Base-by-base conservation (phyloP, 1,140 invertebrate species). In the Micrasema longulum region DNA sequence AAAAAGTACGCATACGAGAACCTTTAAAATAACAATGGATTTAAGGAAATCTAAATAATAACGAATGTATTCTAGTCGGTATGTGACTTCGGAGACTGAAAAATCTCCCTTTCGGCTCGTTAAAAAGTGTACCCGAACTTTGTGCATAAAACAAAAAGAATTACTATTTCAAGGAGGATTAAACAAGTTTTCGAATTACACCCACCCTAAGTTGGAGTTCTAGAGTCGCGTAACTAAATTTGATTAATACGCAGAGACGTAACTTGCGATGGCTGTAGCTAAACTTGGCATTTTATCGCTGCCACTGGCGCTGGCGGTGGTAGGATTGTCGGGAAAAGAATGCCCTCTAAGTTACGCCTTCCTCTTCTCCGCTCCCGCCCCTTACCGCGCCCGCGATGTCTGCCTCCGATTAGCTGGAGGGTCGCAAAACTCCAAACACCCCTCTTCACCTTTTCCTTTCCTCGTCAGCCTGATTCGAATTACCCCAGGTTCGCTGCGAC, bases 81-180 rank as follows among this genome's bases (percentile, higher is more conserved):
- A n/a, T n/a, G n/a, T n/a, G n/a, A n/a, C n/a, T n/a, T n/a, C n/a
- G n/a, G n/a, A n/a, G n/a, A n/a, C n/a, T n/a, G n/a, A n/a, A n/a
- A n/a, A n/a, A n/a, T 31, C 26, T 31, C 26, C 7, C 26, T 31
- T 7, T 31, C 3, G 26, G 2, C 55, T 38, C 55, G 14, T 60
- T 41, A 62, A 62, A 31, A 48, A 63, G 20, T 64, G 23, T 31
- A 18, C 43, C 36, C 11, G 41, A 31, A 64, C 41, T 64, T 47
- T 64, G 23, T 64, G 60, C 60, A 64, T 64, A 64, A 64, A 64
- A 64, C 60, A 64, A 47, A 64, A 64, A 47, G 60, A 64, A 64
- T 64, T 26, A 64, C 60, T 64, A 45, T 64, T 64, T 64, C 60
- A 47, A 64, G 31, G 41, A 22, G 23, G 43, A 64, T 64, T 47